phyloP scores from a whole-genome alignment of 2,888 invertebrate genomes.

The Sarcophaga carnaria region DNA sequence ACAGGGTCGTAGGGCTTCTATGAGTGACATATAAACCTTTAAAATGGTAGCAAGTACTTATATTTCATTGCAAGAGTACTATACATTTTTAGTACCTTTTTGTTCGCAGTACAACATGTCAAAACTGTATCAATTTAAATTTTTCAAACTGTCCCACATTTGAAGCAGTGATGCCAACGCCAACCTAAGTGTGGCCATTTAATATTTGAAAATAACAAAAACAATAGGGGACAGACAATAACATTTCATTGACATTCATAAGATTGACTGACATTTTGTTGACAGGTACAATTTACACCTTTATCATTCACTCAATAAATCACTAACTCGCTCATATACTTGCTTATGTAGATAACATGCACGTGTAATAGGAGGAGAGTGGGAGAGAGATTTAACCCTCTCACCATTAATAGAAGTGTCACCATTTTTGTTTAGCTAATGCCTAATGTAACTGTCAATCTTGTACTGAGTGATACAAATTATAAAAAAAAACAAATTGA shows the following conservation, averaged over 20 bases:
- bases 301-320: conserved; percentile 34
- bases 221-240: conserved; percentile 2
- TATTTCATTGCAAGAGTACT: no score
- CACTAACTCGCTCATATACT: not conserved
- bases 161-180: not conserved
- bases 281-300: conserved; percentile 59
- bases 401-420: not conserved
- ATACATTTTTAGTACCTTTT: no score
- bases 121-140: not conserved
- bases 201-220: conserved; percentile 38
- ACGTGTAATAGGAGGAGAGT: not conserved
- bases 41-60: no score
- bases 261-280: conserved; percentile 62
- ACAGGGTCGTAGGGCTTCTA: no score
- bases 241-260: conserved; percentile 42
- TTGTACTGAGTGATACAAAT: conserved; percentile 2
- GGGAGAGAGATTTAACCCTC: not conserved
- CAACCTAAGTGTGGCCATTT: conserved; percentile 13
- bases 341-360: not conserved
- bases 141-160: not conserved
- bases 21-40: no score
- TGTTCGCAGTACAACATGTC: no score
- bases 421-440: conserved; percentile 14
- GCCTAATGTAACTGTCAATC: conserved; percentile 56
- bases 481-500: not conserved